A percentile compares a stretch with the other conserved stretches of the same genome.
phyloP scores from a whole-genome alignment of 2,113 vertebrate species.

The Polyodon spathula region DNA sequence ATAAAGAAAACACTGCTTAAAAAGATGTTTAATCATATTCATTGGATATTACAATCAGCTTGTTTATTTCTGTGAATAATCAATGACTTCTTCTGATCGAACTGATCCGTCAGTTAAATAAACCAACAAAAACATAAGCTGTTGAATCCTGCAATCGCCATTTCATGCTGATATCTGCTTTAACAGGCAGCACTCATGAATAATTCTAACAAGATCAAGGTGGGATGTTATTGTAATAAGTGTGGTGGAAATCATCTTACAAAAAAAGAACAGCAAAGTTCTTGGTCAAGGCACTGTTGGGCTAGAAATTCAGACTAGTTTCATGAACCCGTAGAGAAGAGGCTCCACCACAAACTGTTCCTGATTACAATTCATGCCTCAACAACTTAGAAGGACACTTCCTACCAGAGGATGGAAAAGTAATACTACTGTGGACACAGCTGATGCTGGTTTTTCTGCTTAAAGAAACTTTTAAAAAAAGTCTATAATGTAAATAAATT shows the following conservation, averaged over 20 bases:
- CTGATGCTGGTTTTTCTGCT: constrained; percentile 14
- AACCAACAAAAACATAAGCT: no score
- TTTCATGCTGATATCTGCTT: background rate
- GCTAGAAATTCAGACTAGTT: background rate
- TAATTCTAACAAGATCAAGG: background rate
- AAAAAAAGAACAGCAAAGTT: background rate
- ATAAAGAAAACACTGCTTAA: background rate
- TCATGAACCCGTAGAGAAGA: background rate
- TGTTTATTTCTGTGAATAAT: background rate
- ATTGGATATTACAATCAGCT: constrained; percentile 2
- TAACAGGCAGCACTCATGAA: background rate
- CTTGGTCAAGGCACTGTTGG: background rate
- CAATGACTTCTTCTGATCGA: background rate
- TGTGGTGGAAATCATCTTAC: background rate
- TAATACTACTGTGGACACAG: constrained; percentile 15
- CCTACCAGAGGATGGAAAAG: constrained; percentile 3
- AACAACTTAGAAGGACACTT: constrained; percentile 3
- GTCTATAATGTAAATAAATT: constrained; percentile 65
- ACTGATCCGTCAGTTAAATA: no score
- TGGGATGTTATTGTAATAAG: background rate
- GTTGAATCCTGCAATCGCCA: background rate
- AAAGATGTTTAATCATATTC: background rate
- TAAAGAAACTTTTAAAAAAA: constrained; percentile 11
- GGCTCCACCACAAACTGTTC: background rate
- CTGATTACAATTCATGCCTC: no score